Conservation (phyloP, 2,888 invertebrate genomes). For the Hirtodrosophila alboralis region DNA sequence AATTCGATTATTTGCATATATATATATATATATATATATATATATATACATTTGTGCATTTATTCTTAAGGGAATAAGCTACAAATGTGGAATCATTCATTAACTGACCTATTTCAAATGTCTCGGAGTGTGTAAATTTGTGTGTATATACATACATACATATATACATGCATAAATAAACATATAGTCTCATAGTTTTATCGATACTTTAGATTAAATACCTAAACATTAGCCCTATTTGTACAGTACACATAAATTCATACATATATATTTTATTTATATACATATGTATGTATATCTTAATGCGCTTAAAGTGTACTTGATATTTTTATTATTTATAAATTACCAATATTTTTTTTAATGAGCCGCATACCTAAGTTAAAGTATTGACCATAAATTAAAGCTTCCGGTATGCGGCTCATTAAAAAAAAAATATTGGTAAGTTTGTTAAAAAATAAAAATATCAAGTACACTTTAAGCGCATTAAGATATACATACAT, state of each 20-base stretch:
- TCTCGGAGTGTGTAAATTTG: constrained; percentile 1
- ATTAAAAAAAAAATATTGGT: constrained; percentile 13
- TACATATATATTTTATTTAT: not conserved
- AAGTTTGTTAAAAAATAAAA: constrained; percentile 9
- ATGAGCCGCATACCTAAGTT: too few species aligned
- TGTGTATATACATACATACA: constrained; percentile 4
- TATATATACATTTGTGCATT: too few species aligned
- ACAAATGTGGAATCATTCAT: too few species aligned
- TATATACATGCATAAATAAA: not conserved
- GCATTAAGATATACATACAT: constrained; percentile 1
- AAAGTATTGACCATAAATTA: too few species aligned
- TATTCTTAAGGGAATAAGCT: too few species aligned
- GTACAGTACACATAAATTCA: not conserved
- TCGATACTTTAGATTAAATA: constrained; percentile 30
- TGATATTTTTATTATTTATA: constrained; percentile 8
- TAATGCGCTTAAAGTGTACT: constrained; percentile 1
- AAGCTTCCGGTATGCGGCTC: too few species aligned
- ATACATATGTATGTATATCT: not conserved
- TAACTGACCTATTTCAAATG: not conserved
- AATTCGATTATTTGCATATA: too few species aligned
- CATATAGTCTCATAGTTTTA: not conserved
- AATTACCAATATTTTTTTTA: constrained; percentile 13
- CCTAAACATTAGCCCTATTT: constrained; percentile 4
- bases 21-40: too few species aligned
- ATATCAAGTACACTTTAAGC: constrained; percentile 5